A percentile compares a stretch with the other conserved stretches of the same genome.
Conservation (phyloP, 2,113 vertebrate genomes). For the Catharus fuscescens region DNA sequence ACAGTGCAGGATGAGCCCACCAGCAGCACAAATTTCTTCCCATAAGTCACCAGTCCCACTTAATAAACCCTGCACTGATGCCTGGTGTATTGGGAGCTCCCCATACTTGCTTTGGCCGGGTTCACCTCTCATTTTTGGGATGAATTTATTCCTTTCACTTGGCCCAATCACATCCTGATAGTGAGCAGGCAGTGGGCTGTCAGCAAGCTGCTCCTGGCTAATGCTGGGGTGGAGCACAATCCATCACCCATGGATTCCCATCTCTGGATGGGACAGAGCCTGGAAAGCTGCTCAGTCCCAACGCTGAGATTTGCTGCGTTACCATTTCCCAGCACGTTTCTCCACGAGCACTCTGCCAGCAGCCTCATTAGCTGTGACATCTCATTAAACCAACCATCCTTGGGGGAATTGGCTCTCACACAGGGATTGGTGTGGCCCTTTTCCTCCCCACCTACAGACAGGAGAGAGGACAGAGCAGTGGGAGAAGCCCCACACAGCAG, state of each 20-base stretch:
- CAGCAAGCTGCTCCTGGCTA: neutral
- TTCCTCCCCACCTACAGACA: neutral
- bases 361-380: neutral
- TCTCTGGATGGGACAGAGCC: neutral
- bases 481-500: neutral
- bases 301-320: neutral
- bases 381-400: neutral
- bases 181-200: fast-evolving
- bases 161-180: neutral
- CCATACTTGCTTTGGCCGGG: neutral
- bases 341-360: neutral
- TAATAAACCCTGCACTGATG: neutral
- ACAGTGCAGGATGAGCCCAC: neutral
- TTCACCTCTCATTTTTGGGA: neutral
- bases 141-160: neutral
- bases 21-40: neutral
- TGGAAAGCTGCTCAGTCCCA: neutral
- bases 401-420: neutral
- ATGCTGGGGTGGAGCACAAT: neutral
- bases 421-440: neutral
- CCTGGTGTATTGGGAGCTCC: fast-evolving
- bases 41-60: neutral
- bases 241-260: neutral
- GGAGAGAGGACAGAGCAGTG: neutral
- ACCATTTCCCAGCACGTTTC: slow-evolving; percentile 17